phyloP scores from a whole-genome alignment of 2,113 vertebrate species.

The Rhipidura dahli region DNA sequence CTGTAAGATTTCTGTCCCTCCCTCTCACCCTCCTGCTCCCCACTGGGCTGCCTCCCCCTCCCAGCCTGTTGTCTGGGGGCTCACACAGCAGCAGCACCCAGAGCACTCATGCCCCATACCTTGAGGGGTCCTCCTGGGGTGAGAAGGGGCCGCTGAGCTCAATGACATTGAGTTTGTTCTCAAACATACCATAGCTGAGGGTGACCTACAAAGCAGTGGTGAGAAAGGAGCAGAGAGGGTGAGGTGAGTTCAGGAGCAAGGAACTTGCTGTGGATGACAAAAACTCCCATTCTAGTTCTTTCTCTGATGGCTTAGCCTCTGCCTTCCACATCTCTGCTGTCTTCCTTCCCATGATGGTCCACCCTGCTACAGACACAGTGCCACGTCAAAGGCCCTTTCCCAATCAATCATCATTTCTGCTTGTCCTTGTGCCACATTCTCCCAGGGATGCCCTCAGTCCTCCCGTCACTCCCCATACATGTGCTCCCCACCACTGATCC shows the following conservation, averaged over 20 bases:
- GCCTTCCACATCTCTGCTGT: neutral
- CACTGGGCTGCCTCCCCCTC: neutral
- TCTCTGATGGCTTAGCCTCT: neutral
- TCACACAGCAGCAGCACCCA: neutral
- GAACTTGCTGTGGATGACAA: neutral
- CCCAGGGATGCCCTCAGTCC: neutral
- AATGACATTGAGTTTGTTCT: constrained; percentile 88
- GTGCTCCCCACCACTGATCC: neutral
- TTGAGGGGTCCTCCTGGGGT: constrained; percentile 84
- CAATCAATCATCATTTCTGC: neutral
- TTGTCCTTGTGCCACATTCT: neutral
- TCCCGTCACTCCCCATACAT: neutral
- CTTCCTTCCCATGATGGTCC: neutral
- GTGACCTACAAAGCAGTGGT: constrained; percentile 79
- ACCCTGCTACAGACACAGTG: neutral
- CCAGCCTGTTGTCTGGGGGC: neutral
- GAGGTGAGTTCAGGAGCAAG: neutral
- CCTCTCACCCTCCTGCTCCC: neutral
- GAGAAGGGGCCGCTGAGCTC: constrained; percentile 83
- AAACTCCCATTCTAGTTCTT: neutral
- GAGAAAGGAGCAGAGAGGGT: neutral
- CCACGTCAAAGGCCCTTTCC: neutral
- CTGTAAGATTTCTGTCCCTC: neutral
- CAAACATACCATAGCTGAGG: constrained; percentile 88
- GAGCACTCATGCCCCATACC: constrained; percentile 29